Evolutionary conservation across 1,140 invertebrate species (phyloP).

Genomic region (Cephus cinctus): DNA sequence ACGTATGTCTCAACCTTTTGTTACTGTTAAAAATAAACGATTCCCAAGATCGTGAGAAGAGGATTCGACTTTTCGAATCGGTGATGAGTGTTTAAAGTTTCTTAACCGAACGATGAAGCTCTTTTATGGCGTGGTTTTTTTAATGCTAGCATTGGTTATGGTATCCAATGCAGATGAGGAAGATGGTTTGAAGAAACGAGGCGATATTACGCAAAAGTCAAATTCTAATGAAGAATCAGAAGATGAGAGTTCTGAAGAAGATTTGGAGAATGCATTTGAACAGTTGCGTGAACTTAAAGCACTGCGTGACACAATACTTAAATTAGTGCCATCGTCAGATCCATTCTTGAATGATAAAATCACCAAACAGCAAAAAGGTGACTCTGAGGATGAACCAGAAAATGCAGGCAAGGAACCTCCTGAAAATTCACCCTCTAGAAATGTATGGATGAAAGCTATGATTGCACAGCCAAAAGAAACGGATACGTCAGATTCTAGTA

Average conservation of each 20-base stretch:
- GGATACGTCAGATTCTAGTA: conserved; percentile 6
- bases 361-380: conserved; percentile 24
- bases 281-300: conserved; percentile 37
- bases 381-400: conserved; percentile 23
- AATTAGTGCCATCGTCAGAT: conserved; percentile 32
- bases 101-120: conserved; percentile 15
- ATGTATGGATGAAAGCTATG: conserved; percentile 32
- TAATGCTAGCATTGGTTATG: conserved; percentile 24
- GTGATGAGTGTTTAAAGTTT: conserved; percentile 12
- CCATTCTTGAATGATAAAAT: conserved; percentile 31
- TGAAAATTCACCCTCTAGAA: conserved; percentile 13
- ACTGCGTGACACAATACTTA: conserved; percentile 37
- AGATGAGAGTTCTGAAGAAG: conserved; percentile 27
- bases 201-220: conserved; percentile 24
- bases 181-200: conserved; percentile 23
- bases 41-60: conserved; percentile 9
- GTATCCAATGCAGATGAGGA: conserved; percentile 26
- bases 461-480: conserved; percentile 19
- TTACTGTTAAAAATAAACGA: conserved; percentile 14
- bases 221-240: conserved; percentile 32
- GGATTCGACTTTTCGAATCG: conserved; percentile 3
- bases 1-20: conserved; percentile 29
- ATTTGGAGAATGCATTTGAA: conserved; percentile 36
- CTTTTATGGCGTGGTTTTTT: conserved; percentile 3
- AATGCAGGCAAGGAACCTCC: conserved; percentile 17